Evolutionary conservation across 2,888 invertebrate genomes (phyloP), one percentile per base, ranked within the genome.

Genomic region (Drosophila vallismaia): DNA sequence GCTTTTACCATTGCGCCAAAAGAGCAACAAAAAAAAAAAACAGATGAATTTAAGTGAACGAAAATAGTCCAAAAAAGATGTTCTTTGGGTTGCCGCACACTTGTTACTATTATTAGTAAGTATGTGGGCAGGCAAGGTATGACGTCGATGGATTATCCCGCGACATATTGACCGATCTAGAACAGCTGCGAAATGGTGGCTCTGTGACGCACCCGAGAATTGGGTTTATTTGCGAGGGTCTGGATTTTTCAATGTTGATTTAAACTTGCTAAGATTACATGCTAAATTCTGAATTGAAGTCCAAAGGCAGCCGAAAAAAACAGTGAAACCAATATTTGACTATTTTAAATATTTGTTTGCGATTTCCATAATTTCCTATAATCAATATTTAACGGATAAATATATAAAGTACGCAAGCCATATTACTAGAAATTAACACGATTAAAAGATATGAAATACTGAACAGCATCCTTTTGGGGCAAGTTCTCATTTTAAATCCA

Each of bases 1-100:
- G 68, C 70, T 76, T 79, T 88, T 86, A 86, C 86, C 84, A 78
- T 77, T 87, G 77, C 70, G 70, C 68, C 70, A 69, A 75, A 76
- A 71, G 57, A 44, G 14, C 19, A 44, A 24, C 19, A 44, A 45
- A 48, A 53, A 54, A 42, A 14, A 14, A 31, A 54, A 50, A 52
- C 31, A 55, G 26, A 58, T 26, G 38, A 71, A 63, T 55, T 67
- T 63, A 36, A 42, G 54, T 36, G 50, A 53, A 31, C 14, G 10
- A 59, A 59, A 48, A 49, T 29, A 19, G 44, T 49, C 45, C 38
- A 44, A 58, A 55, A 51, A 58, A 48, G 44, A 64, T 63, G 55
- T 71, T 56, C 49, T 62, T 48, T 58, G 28, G 46, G 19, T 55
- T 55, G 48, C n/a, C 50, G 40, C 29, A 31, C 54, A 63, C 44